A percentile compares a stretch with the other conserved stretches of the same genome.
Conservation (phyloP, 2,797 vertebrate species). For the Enteromius thamalakanensis region DNA sequence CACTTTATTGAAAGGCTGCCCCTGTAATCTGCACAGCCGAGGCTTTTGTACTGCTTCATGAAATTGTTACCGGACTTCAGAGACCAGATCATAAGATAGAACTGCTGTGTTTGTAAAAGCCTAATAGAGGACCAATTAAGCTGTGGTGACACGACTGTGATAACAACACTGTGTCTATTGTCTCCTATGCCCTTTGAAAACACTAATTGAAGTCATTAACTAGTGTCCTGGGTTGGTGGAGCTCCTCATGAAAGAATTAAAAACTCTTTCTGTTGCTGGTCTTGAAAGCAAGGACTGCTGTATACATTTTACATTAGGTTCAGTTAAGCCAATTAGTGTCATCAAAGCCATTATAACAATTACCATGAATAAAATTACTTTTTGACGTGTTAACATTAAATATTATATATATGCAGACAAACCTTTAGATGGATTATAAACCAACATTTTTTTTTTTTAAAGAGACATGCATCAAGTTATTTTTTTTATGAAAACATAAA, state of each 20-base stretch:
- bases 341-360: neutral
- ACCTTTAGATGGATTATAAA: neutral
- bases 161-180: conserved; percentile 52
- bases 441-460: neutral
- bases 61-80: conserved; percentile 48
- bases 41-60: conserved; percentile 34
- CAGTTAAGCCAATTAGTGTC: neutral
- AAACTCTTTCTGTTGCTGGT: conserved; percentile 44
- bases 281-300: neutral
- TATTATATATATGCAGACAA: neutral
- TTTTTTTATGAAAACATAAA: neutral
- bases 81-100: conserved; percentile 43
- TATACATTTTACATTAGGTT: neutral
- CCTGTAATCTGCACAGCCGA: neutral
- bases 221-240: conserved; percentile 34
- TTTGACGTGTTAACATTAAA: neutral
- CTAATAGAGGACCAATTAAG: conserved; percentile 64
- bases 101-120: conserved; percentile 48
- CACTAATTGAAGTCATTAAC: conserved; percentile 60
- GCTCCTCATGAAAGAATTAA: conserved; percentile 43
- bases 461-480: neutral
- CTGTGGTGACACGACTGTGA: conserved; percentile 47
- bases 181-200: conserved; percentile 52
- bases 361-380: neutral
- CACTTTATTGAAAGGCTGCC: conserved; percentile 27